Evolutionary conservation across 2,888 invertebrate species (phyloP).

Genomic region (Thysanoteuthis rhombus): DNA sequence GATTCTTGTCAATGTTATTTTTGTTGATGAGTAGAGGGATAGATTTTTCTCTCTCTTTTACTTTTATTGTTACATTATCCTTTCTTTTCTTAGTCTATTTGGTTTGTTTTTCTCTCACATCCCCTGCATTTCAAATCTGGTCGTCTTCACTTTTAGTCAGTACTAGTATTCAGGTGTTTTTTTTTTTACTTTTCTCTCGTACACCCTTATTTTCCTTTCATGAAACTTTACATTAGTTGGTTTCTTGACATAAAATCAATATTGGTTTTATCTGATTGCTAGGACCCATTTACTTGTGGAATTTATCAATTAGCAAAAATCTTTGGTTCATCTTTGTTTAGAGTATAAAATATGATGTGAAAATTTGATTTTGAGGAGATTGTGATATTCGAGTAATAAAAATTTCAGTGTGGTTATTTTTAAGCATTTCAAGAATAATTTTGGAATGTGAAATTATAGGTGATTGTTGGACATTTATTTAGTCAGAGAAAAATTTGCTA

Average conservation of each 20-base stretch:
- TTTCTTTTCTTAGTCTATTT: background rate
- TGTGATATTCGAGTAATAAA: too few species aligned
- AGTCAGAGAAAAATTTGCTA: background rate
- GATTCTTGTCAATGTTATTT: background rate
- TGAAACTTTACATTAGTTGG: background rate
- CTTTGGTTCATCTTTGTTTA: background rate
- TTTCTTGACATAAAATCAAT: background rate
- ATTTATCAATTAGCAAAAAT: background rate
- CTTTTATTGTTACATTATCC: background rate
- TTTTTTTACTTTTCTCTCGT: background rate
- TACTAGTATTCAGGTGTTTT: background rate
- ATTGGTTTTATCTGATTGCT: background rate
- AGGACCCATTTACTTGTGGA: background rate
- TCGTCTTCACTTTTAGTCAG: too few species aligned
- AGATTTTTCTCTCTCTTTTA: background rate
- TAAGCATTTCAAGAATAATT: background rate
- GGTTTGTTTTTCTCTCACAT: background rate
- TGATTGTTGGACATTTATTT: background rate
- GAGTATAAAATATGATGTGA: too few species aligned
- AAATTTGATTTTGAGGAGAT: too few species aligned
- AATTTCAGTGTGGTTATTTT: background rate
- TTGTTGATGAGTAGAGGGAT: background rate
- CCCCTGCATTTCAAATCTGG: too few species aligned
- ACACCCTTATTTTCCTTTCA: background rate
- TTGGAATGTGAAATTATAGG: background rate